phyloP scores from a whole-genome alignment of 2,113 vertebrate species.

The Vireo altiloquus region DNA sequence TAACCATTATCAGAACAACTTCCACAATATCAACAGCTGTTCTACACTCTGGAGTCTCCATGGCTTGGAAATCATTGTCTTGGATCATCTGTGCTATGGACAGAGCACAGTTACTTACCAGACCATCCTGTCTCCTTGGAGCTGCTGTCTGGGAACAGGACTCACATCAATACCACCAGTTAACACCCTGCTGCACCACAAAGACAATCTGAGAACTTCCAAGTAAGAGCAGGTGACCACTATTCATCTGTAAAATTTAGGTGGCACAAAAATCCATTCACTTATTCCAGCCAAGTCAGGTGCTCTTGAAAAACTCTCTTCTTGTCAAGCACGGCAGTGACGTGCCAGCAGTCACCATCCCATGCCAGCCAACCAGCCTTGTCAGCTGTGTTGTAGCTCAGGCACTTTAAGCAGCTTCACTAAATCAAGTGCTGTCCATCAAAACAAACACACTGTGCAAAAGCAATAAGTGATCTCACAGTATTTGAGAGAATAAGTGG shows the following conservation, averaged over 20 bases:
- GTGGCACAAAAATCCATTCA: not conserved
- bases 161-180: not conserved
- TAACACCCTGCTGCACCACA: not conserved
- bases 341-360: not conserved
- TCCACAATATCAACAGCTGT: not conserved
- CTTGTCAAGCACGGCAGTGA: not conserved
- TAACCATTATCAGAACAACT: not conserved
- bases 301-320: not conserved
- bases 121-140: not conserved
- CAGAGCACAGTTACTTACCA: not conserved
- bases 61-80: not conserved
- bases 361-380: not conserved
- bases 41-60: not conserved
- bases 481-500: not conserved
- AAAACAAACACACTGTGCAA: not conserved
- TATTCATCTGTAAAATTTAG: not conserved
- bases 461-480: not conserved
- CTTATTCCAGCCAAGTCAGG: not conserved
- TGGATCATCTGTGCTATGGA: not conserved
- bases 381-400: not conserved
- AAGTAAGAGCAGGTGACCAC: not conserved
- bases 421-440: not conserved
- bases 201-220: not conserved
- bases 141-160: not conserved
- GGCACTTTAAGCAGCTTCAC: not conserved